Evolutionary conservation across 2,888 invertebrate genomes (phyloP).

Genomic region (Tipula vernalis): DNA sequence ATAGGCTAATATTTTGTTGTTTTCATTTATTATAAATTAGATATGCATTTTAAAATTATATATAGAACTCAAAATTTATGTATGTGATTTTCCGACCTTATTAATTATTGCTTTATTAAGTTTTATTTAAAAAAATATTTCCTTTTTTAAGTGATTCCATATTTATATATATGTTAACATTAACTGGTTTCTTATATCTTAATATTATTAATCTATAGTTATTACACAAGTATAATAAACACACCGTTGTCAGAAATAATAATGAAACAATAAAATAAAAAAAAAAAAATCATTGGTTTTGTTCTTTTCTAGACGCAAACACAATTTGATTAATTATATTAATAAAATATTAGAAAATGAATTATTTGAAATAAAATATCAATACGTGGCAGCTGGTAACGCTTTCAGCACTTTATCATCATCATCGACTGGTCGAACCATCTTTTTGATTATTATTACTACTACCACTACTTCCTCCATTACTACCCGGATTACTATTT

Average conservation of each 20-base stretch:
- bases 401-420: background rate
- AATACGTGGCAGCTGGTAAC: background rate
- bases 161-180: background rate
- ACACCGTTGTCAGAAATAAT: background rate
- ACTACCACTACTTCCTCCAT: background rate
- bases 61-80: background rate
- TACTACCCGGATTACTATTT: conserved; percentile 6
- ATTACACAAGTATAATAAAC: background rate
- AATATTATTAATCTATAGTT: background rate
- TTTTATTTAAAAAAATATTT: background rate
- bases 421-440: conserved; percentile 9
- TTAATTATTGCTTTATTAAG: conserved; percentile 4
- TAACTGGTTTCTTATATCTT: background rate
- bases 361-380: background rate
- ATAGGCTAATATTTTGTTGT: background rate
- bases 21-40: background rate
- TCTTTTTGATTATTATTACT: conserved; percentile 6
- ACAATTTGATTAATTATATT: background rate
- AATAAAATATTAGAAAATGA: background rate
- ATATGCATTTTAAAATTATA: background rate
- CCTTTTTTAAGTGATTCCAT: background rate
- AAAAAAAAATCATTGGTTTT: background rate
- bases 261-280: background rate
- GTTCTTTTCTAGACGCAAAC: background rate
- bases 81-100: background rate